Base-by-base conservation (phyloP, 2,113 vertebrate genomes). In the Crotalus viridis region DNA sequence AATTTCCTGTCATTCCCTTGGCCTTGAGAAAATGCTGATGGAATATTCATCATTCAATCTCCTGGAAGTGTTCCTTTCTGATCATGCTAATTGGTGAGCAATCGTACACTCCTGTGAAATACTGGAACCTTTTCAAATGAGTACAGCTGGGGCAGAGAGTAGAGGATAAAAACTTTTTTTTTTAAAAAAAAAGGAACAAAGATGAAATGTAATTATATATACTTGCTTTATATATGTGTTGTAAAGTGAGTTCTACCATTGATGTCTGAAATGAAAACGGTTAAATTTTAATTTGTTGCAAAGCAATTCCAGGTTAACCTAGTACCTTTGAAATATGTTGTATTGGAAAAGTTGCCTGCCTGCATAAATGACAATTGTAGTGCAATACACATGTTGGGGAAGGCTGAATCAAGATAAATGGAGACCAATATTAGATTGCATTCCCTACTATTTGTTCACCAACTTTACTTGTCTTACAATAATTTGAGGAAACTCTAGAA, bases 21-120 rank as follows among this genome's bases (percentile, higher is more conserved):
- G 92, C 81, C 88, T 90, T 93, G 88, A 89, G 55, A 90, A 93
- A 93, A 61, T 64, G 43, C 81, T 90, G 74, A 64, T 90, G 48
- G 88, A 93, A 86, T 85, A 90, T 93, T 86, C 74, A 93, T 93
- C 55, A 64, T 46, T 51, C 39, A 19, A 9, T 86, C 92, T 61
- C 61, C 85, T 61, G 46, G 88, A 90, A 86, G 88, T 89, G 28
- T 51, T 56, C n/a, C 46, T 90, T 56, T 90, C 88, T 43, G 21
- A 90, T 86, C 88, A 61, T 48, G 17, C 88, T 93, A 90, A 90
- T 90, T 90, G 88, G 46, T 85, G 74, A 85, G 55, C 46, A 13
- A 48, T 74, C 59, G 46, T n/a, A 12, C 46, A 28, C 54, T 89
- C 43, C 9, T 59, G 56, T 85, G 24, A 90, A 90, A 46, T 3